Conservation (phyloP, 2,888 invertebrate genomes). For the Proisotoma minuta region DNA sequence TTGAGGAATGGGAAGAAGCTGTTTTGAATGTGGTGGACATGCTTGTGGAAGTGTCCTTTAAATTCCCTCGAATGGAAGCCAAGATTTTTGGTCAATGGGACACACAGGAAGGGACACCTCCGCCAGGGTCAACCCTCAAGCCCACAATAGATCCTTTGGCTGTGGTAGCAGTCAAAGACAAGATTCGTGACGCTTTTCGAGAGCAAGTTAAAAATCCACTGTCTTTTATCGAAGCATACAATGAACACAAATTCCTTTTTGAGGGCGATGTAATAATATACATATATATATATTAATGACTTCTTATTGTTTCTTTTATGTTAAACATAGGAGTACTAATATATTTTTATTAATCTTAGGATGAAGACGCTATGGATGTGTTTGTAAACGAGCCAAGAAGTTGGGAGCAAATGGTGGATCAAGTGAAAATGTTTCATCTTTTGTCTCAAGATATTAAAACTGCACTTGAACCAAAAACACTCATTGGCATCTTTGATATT, state of each 20-base stretch:
- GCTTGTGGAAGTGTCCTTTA: constrained; percentile 67
- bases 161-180: constrained; percentile 60
- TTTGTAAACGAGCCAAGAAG: constrained; percentile 62
- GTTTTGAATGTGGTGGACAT: constrained; percentile 67
- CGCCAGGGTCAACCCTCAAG: constrained; percentile 51
- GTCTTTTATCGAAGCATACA: constrained; percentile 30
- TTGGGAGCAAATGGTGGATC: constrained; percentile 54
- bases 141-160: constrained; percentile 71
- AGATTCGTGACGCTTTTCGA: constrained; percentile 62
- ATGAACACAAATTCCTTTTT: constrained; percentile 40
- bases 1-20: constrained; percentile 67
- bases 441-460: constrained; percentile 55
- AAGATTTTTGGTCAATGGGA: constrained; percentile 51
- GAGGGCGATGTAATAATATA: constrained; percentile 31
- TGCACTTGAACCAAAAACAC: constrained; percentile 61
- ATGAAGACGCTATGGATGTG: constrained; percentile 59
- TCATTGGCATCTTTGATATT: constrained; percentile 79
- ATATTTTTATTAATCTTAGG: constrained; percentile 54
- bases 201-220: constrained; percentile 68
- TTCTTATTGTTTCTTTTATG: constrained; percentile 21
- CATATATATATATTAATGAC: not conserved
- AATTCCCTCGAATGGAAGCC: constrained; percentile 73
- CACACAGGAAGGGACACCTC: constrained; percentile 19
- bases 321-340: too few species aligned
- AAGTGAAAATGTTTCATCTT: constrained; percentile 53